Percentiles rank a stretch among this genome's conserved stretches.
Evolutionary conservation across 2,113 vertebrate species (phyloP).

Genomic region (Neodon shergylaensis): DNA sequence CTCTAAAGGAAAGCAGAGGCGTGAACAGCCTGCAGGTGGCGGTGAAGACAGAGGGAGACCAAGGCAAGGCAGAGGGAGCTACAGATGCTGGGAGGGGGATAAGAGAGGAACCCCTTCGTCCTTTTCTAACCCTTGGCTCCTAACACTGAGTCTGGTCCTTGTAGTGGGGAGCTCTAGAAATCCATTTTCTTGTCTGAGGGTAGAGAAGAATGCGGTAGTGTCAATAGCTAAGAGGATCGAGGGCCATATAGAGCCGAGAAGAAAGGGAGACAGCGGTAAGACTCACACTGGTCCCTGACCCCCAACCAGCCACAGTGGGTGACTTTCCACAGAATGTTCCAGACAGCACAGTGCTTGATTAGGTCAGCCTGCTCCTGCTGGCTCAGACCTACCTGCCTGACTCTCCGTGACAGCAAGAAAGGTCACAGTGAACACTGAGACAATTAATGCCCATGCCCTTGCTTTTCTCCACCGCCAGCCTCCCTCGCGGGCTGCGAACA

Average conservation of each 20-base stretch:
- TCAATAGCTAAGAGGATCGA: background rate
- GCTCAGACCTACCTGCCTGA: slow-evolving; percentile 48
- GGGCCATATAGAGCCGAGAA: background rate
- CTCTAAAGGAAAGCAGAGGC: background rate
- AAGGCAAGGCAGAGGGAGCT: too few relatives aligned
- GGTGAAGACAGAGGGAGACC: background rate
- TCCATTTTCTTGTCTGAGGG: background rate
- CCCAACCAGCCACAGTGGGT: background rate
- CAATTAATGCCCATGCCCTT: background rate
- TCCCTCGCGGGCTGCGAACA: background rate
- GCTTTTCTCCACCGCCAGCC: background rate
- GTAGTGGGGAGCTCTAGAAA: background rate
- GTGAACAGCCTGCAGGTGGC: background rate
- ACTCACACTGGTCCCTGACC: background rate
- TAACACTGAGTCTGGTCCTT: background rate
- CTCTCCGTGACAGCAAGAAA: background rate
- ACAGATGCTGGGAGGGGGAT: fast-evolving
- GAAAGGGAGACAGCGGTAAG: background rate
- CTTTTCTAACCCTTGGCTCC: background rate
- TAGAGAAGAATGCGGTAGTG: background rate
- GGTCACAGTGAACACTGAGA: background rate
- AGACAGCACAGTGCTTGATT: background rate
- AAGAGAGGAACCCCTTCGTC: too few relatives aligned
- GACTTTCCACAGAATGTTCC: background rate
- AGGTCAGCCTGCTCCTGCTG: slow-evolving; percentile 60